phyloP scores from a whole-genome alignment of 1,140 invertebrate genomes.

The Drosophila suzukii region DNA sequence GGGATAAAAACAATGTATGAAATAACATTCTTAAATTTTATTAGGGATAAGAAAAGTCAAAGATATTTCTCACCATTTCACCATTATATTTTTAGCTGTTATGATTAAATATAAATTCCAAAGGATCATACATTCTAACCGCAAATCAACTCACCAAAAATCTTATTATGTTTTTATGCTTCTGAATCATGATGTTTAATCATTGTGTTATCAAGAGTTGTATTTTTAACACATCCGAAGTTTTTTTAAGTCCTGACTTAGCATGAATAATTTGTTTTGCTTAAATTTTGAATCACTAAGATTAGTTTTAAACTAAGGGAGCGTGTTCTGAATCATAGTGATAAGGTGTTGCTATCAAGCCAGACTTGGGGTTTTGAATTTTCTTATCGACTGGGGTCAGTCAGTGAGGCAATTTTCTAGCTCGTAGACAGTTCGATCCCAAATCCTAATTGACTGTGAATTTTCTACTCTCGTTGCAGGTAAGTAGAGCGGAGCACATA shows the following conservation, averaged over 20 bases:
- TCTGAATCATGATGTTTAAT: background rate
- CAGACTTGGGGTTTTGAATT: background rate
- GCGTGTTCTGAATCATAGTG: no score
- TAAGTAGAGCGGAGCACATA: constrained; percentile 64
- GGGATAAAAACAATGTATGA: no score
- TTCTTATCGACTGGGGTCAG: constrained; percentile 9
- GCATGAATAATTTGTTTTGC: background rate
- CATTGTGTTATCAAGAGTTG: background rate
- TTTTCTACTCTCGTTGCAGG: constrained; percentile 63
- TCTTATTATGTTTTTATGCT: background rate
- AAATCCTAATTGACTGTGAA: constrained; percentile 38
- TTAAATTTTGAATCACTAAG: background rate
- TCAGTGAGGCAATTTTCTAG: background rate
- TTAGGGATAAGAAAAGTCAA: no score
- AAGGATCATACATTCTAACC: background rate
- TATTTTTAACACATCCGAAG: background rate
- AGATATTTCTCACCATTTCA: no score
- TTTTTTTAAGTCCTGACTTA: background rate
- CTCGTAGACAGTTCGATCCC: constrained; percentile 5
- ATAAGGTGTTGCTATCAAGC: background rate
- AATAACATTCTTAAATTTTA: no score
- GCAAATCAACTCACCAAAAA: background rate
- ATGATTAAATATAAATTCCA: no score
- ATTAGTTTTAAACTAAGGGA: background rate
- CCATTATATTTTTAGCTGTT: no score